Evolutionary conservation across 2,797 vertebrate genomes (phyloP).

Genomic region (Coregonus suidteri): DNA sequence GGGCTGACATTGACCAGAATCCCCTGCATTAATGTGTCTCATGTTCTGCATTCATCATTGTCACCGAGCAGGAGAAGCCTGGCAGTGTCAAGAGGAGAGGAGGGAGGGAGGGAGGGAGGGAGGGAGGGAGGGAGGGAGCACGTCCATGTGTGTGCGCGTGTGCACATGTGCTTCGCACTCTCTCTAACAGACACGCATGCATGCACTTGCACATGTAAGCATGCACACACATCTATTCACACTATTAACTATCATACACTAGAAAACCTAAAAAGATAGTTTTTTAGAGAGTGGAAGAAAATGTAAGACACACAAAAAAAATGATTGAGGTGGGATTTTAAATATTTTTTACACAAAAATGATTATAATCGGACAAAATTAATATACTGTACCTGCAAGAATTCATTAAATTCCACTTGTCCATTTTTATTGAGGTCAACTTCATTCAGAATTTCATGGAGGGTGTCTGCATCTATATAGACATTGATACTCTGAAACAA

Average conservation of each 20-base stretch:
- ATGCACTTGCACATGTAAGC: not conserved
- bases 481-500: constrained; percentile 85
- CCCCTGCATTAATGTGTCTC: constrained; percentile 95
- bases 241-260: not conserved
- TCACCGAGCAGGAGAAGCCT: constrained; percentile 78
- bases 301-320: too few relatives aligned
- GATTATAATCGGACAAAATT: not conserved
- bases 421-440: constrained; percentile 97
- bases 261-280: not conserved
- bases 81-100: constrained; percentile 61
- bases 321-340: too few relatives aligned
- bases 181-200: not conserved
- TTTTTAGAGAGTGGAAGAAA: too few relatives aligned
- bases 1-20: constrained; percentile 96
- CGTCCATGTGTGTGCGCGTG: too few relatives aligned
- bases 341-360: not conserved
- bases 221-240: not conserved
- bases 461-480: constrained; percentile 74
- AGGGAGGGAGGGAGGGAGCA: not conserved
- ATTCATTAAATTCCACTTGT: constrained; percentile 90
- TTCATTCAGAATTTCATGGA: constrained; percentile 95
- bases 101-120: not conserved
- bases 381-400: constrained; percentile 83
- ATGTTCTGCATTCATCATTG: constrained; percentile 99
- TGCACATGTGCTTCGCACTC: not conserved